A percentile compares a stretch with the other conserved stretches of the same genome.
Conservation (phyloP, 2,113 vertebrate species). For the Hypomesus transpacificus region DNA sequence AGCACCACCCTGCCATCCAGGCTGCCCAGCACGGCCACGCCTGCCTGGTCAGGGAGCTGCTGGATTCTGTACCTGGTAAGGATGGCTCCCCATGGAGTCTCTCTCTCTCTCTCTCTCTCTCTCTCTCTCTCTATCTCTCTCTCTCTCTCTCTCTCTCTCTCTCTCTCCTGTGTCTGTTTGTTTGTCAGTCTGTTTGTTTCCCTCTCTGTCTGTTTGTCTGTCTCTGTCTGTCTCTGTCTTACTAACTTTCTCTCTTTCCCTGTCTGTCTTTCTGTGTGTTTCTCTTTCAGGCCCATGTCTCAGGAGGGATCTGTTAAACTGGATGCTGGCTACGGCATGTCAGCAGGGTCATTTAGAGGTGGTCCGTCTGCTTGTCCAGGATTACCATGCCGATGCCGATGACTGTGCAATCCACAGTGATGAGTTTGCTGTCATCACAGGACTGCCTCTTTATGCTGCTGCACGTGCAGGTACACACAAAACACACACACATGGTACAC, state of each 20-base stretch:
- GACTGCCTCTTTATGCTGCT: conserved; percentile 85
- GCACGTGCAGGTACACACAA: conserved; percentile 78
- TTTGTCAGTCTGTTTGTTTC: conserved; percentile 4
- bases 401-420: conserved; percentile 79
- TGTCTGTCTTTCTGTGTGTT: too few relatives aligned
- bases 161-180: conserved; percentile 51
- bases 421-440: conserved; percentile 84
- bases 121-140: too few relatives aligned
- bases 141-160: too few relatives aligned
- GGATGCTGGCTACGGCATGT: conserved; percentile 87
- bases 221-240: background rate
- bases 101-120: too few relatives aligned
- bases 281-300: conserved; percentile 63
- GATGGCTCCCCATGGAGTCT: background rate
- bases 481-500: background rate
- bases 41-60: conserved; percentile 76
- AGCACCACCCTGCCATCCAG: conserved; percentile 82
- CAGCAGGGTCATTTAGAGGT: conserved; percentile 82
- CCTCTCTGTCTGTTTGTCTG: background rate
- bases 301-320: conserved; percentile 81
- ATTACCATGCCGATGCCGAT: conserved; percentile 78
- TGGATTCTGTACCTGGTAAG: conserved; percentile 82
- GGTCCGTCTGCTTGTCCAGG: conserved; percentile 80
- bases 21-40: conserved; percentile 82
- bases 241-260: background rate